These are phyloP conservation scores for Episyrphus balteatus DNA, from an alignment of 1,140 invertebrate genomes.

Conservation along the genomic window DNA sequence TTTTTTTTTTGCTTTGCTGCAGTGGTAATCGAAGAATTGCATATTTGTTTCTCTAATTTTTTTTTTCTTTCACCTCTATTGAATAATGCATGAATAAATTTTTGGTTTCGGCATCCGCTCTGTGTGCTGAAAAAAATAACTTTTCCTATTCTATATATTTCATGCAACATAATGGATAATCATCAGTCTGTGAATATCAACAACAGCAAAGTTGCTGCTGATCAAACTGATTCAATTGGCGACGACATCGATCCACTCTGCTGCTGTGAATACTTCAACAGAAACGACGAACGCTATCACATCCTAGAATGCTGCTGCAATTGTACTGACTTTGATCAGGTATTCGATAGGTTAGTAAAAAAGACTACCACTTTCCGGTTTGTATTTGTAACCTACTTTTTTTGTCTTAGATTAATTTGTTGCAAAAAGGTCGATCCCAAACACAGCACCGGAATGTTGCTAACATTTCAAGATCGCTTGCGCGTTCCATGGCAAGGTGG, in stretches of 20 bases:
- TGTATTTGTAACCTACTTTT: background rate
- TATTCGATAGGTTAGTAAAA: constrained; percentile 20
- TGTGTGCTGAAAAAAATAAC: no score
- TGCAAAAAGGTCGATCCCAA: constrained; percentile 19
- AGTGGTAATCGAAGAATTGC: no score
- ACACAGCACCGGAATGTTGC: constrained; percentile 24
- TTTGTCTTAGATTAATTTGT: constrained; percentile 15
- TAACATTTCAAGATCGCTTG: constrained; percentile 42
- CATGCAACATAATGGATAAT: no score
- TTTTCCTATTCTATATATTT: no score
- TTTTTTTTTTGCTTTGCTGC: no score
- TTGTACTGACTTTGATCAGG: constrained; percentile 43
- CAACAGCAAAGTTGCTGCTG: no score
- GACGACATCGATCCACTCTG: constrained; percentile 28
- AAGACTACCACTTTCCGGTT: background rate
- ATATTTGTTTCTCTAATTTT: no score
- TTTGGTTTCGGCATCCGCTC: no score
- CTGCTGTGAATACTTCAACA: constrained; percentile 47
- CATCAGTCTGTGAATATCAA: no score
- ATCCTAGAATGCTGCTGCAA: constrained; percentile 47
- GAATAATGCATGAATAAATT: no score
- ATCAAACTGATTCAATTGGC: no score
- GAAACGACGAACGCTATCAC: constrained; percentile 39
- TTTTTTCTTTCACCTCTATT: no score
- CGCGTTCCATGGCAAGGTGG: constrained; percentile 46